These are phyloP conservation scores for Axis porcinus DNA, from an alignment of 2,113 vertebrate genomes.

Conservation along the genomic window DNA sequence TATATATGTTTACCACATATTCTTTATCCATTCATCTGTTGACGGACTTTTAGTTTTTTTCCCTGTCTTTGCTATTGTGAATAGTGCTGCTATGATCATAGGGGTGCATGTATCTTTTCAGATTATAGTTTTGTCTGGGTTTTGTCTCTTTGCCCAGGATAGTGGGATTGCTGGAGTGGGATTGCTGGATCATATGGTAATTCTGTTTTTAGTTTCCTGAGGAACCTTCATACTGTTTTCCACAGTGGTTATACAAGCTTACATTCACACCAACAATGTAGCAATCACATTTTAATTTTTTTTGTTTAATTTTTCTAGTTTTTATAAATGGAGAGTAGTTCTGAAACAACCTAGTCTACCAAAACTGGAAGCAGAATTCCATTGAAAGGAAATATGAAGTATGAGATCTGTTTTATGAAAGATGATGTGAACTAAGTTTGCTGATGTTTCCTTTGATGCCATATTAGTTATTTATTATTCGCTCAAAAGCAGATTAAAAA, in stretches of 20 bases:
- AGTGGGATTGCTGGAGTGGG: not conserved
- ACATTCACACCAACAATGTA: not conserved
- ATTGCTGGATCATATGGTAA: not conserved
- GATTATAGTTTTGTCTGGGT: not conserved
- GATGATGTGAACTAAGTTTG: not conserved
- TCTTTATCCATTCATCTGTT: not conserved
- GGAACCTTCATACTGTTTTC: not conserved
- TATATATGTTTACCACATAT: not conserved
- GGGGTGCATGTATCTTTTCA: not conserved
- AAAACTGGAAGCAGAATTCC: slow-evolving; percentile 8
- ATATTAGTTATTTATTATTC: not conserved
- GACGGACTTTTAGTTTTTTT: not conserved
- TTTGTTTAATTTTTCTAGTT: not conserved
- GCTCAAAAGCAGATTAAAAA: not conserved
- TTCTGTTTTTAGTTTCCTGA: not conserved
- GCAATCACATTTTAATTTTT: not conserved
- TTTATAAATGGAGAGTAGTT: not conserved
- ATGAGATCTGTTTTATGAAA: not conserved
- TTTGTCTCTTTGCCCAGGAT: not conserved
- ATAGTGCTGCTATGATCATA: not conserved
- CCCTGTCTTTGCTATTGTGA: not conserved
- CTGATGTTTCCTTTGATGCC: not conserved
- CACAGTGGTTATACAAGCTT: not conserved
- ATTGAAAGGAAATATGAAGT: not conserved
- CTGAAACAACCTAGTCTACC: not conserved